These are phyloP conservation scores for Caenorhabditis sp. DNA, from an alignment of 2,888 invertebrate genomes.

Conservation along the genomic window DNA sequence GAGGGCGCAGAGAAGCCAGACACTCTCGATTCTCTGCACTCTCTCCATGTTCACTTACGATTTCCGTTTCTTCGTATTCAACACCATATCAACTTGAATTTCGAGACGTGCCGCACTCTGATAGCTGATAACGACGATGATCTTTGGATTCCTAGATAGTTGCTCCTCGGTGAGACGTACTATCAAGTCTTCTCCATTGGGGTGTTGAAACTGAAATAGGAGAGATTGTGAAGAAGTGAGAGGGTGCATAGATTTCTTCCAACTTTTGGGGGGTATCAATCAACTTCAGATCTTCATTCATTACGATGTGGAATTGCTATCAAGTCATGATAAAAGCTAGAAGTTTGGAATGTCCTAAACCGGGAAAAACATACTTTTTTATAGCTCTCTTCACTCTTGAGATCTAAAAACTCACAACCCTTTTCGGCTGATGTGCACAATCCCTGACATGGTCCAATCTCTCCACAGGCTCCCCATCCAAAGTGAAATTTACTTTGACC, in stretches of 20 bases:
- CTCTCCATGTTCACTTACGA: constrained; percentile 10
- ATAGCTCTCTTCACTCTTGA: not conserved
- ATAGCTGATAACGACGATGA: constrained; percentile 53
- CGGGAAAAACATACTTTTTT: too few relatives aligned
- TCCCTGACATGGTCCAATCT: constrained; percentile 24
- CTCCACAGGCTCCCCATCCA: constrained; percentile 9
- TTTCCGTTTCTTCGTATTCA: constrained; percentile 35
- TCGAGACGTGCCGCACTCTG: constrained; percentile 46
- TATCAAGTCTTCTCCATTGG: constrained; percentile 51
- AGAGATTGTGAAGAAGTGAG: too few relatives aligned
- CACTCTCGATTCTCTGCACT: not conserved
- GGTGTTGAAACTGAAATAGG: constrained; percentile 52
- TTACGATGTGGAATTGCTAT: too few relatives aligned
- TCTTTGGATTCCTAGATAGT: constrained; percentile 51
- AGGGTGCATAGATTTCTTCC: too few relatives aligned
- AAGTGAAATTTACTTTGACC: constrained; percentile 25
- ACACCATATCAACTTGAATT: constrained; percentile 44
- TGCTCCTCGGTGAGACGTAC: constrained; percentile 47
- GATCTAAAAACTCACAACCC: constrained; percentile 23
- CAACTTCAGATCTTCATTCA: too few relatives aligned
- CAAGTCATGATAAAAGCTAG: too few relatives aligned
- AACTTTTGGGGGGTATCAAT: too few relatives aligned
- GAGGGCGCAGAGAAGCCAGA: not conserved
- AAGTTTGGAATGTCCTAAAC: too few relatives aligned
- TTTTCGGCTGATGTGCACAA: constrained; percentile 45